Evolutionary conservation across 2,888 invertebrate genomes (phyloP), one percentile per base, ranked within the genome.

Genomic region (Linyphia triangularis): DNA sequence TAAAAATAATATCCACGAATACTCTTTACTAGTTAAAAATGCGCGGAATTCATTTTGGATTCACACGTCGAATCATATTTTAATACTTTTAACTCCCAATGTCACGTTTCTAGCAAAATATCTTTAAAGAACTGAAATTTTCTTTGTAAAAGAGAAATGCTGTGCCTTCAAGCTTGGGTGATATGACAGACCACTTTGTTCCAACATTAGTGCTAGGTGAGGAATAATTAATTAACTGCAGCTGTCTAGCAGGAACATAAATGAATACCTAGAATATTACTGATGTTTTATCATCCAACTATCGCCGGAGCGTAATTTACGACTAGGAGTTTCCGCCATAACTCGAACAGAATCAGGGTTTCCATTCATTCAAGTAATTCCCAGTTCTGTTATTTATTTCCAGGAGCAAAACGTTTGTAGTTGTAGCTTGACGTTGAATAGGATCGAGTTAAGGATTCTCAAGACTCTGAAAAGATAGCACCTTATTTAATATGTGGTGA

Each of bases 201-300:
- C 33, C 4, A 67, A 67, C 19, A 33, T n/a, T 67, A n/a, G 19
- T 19, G 33, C 33, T 67, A 67, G 37, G 33, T n/a, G 10, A 69
- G 33, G 19, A 37, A 40, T 37, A 40, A 69, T 40, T 69, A 69
- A 40, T 40, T 69, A 69, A 69, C 22, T 24, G 22, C 22, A 19
- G 69, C 19, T 40, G 24, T 10, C 69, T 10, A 40, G 40, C 40
- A 24, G 22, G 37, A 69, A 69, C 40, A 69, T 10, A 24, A 40
- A 69, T 40, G 67, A 67, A 33, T 67, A 7, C 2, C 2, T 19
- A 9, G 40, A 69, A 40, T 40, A 69, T 37, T 37, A 40, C 22
- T 13, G 24, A 40, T 69, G 69, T 69, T 69, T 69, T 69, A 69
- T 69, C 67, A 33, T 19, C 33, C 10, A 67, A 33, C 67, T 69